A percentile compares a stretch with the other conserved stretches of the same genome.
Conservation (phyloP, 2,113 vertebrate genomes). For the Anhinga anhinga region DNA sequence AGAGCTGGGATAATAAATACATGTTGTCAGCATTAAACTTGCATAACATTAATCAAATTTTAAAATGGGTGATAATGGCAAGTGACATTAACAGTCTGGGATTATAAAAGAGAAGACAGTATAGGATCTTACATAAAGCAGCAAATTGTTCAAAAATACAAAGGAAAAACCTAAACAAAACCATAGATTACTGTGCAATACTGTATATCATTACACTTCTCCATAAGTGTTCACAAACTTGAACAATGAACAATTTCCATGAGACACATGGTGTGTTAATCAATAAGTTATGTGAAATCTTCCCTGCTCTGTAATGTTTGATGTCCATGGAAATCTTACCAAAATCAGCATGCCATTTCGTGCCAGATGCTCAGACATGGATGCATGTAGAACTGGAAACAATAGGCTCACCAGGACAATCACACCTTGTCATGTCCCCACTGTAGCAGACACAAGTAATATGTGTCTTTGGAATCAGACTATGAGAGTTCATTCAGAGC, state of each 20-base stretch:
- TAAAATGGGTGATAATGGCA: background rate
- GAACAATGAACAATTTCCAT: background rate
- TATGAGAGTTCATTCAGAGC: background rate
- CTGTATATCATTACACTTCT: background rate
- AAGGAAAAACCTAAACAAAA: background rate
- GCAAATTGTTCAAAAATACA: background rate
- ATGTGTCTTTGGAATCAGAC: background rate
- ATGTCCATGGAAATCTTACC: background rate
- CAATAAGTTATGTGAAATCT: background rate
- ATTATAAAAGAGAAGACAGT: background rate
- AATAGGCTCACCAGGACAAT: background rate
- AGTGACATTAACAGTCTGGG: background rate
- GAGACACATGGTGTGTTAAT: background rate
- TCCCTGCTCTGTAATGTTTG: background rate
- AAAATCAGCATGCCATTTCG: background rate
- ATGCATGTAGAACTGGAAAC: background rate
- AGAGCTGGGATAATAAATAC: background rate
- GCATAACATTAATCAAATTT: background rate
- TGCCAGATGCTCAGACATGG: background rate
- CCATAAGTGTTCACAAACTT: background rate
- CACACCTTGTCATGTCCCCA: background rate
- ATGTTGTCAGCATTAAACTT: background rate
- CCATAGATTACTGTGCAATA: background rate
- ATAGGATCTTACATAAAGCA: background rate
- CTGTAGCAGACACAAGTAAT: background rate